Base-by-base conservation (phyloP, 2,797 vertebrate species). In the Oreortyx pictus region DNA sequence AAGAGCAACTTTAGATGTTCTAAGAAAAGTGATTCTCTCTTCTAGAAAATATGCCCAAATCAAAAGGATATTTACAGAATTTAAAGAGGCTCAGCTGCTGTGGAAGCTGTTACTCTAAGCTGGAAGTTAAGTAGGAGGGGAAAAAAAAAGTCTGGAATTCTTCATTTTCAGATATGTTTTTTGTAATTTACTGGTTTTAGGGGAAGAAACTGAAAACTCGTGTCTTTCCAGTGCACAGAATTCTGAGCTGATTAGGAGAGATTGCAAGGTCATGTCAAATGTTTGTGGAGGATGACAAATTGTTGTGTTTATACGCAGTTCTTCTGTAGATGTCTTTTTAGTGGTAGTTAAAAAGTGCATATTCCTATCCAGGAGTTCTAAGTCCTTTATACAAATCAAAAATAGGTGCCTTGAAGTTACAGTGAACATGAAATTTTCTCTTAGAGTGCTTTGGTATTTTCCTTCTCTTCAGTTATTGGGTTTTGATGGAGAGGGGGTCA, bases 101-200 rank as follows among this genome's bases (percentile, higher is more conserved):
- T 12, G 81, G 71, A 81, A 78, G 37, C 11, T 29, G 13, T 65
- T 7, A 50, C 9, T n/a, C 0, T 0, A 11, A 57, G 17, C 17
- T 66, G 17, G 18, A 86, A 56, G 6, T 60, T 70, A 23, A 31
- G 8, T 52, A 23, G 52, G 14, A 70, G 6, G 9, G 64, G 52
- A 85, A 68, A n/a, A 66, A 50, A 50, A 31, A 54, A 68, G 50
- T 17, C 14, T 0, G 0, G 25, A 59, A 4, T 23, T 88, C 19
- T 86, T 70, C 1, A 19, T 78, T 37, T 92, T 23, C 39, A 64
- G 31, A 11, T 60, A 7, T 47, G 6, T 66, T 88, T 54, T 56
- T 29, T 11, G 5, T 33, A 25, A 27, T 46, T 70, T 29, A 33
- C 15, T n/a, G 6, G 15, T 8, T 61, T 88, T 84, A 19, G 37